A percentile compares a stretch with the other conserved stretches of the same genome.
Conservation (phyloP, 1,140 invertebrate species). For the Leptoteleia sp. region DNA sequence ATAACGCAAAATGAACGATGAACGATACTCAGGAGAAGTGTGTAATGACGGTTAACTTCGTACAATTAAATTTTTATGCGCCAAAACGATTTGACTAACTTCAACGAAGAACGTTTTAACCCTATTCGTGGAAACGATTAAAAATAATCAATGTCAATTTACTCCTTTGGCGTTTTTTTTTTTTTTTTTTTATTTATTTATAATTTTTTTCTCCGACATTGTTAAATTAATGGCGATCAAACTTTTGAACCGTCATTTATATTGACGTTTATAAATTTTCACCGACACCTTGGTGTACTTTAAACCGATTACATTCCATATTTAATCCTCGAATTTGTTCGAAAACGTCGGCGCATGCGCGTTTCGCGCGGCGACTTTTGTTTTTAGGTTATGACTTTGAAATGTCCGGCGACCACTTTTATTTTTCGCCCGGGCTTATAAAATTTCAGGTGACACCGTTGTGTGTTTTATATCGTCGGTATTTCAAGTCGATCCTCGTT, state of each 20-base stretch:
- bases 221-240: neutral
- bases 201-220: neutral
- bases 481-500: conserved; percentile 6
- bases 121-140: conserved; percentile 17
- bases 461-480: conserved; percentile 8
- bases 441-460: conserved; percentile 17
- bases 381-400: neutral
- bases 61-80: conserved; percentile 58
- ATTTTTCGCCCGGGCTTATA: conserved; percentile 2
- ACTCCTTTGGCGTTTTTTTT: conserved; percentile 1
- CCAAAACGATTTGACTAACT: conserved; percentile 40
- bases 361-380: neutral
- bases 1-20: conserved; percentile 60
- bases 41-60: conserved; percentile 56
- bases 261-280: too few species aligned
- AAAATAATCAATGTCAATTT: conserved; percentile 15
- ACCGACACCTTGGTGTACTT: too few species aligned
- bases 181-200: too few species aligned
- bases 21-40: conserved; percentile 41
- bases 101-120: conserved; percentile 21
- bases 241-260: too few species aligned
- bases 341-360: too few species aligned
- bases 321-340: too few species aligned
- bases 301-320: too few species aligned
- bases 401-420: conserved; percentile 18